Percentiles rank a stretch among this genome's conserved stretches.
phyloP scores from a whole-genome alignment of 2,113 vertebrate species.

The Natator depressus region DNA sequence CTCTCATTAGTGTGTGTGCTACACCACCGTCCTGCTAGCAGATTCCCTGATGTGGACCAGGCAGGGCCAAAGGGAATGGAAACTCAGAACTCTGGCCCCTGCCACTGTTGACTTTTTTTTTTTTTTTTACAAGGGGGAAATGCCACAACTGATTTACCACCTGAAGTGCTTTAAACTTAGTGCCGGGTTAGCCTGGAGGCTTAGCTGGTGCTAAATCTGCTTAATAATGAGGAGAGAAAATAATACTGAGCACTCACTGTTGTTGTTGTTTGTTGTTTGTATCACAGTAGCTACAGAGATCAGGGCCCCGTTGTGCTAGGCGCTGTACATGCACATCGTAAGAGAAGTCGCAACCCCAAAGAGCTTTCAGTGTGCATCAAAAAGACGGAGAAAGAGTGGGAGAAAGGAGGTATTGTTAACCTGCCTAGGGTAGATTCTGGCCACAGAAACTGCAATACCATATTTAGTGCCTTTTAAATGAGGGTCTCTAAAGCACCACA shows the following conservation, averaged over 20 bases:
- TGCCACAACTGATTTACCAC: rapidly evolving
- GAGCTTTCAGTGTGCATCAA: background rate
- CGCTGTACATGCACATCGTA: background rate
- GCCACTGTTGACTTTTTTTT: background rate
- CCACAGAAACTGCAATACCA: background rate
- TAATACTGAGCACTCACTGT: background rate
- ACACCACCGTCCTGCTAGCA: background rate
- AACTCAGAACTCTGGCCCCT: background rate
- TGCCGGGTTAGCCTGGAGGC: background rate
- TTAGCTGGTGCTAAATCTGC: background rate
- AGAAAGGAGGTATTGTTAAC: background rate
- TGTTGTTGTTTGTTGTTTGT: background rate
- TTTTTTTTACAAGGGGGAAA: background rate
- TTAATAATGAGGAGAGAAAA: background rate
- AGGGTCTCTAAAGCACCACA: background rate
- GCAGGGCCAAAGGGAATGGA: background rate
- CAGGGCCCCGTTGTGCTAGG: background rate
- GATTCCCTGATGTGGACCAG: rapidly evolving
- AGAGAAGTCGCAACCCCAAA: background rate
- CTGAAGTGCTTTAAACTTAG: rapidly evolving
- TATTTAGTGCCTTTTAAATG: background rate
- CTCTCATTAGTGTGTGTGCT: background rate
- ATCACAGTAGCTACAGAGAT: background rate
- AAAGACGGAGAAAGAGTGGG: background rate
- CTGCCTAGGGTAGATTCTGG: background rate